Conservation (phyloP, 2,113 vertebrate genomes). For the Lepidothrix coronata region DNA sequence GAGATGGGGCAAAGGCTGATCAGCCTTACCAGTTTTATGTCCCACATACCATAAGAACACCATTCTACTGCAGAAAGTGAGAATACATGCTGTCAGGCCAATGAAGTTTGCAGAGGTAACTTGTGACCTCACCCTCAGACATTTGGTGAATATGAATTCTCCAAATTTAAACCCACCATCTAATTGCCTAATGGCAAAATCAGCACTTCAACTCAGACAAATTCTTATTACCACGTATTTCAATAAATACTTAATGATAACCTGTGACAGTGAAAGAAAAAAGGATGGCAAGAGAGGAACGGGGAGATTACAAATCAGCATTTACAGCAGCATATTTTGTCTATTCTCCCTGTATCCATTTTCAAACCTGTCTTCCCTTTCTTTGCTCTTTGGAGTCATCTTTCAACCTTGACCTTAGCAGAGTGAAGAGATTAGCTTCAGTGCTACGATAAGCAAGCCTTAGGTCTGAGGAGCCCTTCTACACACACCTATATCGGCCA, state of each 20-base stretch:
- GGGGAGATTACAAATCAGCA: neutral
- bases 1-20: neutral
- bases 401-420: neutral
- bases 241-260: neutral
- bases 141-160: neutral
- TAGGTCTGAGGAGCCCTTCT: neutral
- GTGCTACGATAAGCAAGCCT: neutral
- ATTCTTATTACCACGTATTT: neutral
- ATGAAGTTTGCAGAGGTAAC: neutral
- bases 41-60: neutral
- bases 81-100: accelerated
- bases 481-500: neutral
- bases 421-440: neutral
- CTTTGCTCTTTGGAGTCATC: neutral
- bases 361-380: neutral
- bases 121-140: neutral
- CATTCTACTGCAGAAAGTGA: neutral
- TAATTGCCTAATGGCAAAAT: neutral
- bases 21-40: neutral
- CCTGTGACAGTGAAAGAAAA: neutral
- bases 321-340: neutral
- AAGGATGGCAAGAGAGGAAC: neutral
- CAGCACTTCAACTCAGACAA: neutral
- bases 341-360: neutral
- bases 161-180: neutral